phyloP scores from a whole-genome alignment of 1,140 invertebrate genomes.

The Cataglyphis hispanica region DNA sequence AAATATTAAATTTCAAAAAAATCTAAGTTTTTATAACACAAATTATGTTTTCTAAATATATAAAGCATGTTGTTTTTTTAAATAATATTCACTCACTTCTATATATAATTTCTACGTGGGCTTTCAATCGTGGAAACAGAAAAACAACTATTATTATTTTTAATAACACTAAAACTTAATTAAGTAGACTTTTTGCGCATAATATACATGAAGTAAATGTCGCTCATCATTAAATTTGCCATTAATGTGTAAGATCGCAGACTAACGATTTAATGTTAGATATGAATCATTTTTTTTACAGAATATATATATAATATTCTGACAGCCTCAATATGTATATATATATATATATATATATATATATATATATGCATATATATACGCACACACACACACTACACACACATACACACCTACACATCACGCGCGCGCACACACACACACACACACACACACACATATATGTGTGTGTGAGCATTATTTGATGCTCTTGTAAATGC shows the following conservation, averaged over 20 bases:
- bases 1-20: conserved; percentile 9
- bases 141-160: not conserved
- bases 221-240: not conserved
- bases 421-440: too few species aligned
- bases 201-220: not conserved
- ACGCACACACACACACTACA: too few species aligned
- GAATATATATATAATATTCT: conserved; percentile 13
- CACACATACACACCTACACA: too few species aligned
- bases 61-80: not conserved
- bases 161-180: not conserved
- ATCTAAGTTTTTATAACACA: not conserved
- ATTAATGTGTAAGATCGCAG: conserved; percentile 2
- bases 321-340: conserved; percentile 6
- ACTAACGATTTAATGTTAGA: conserved; percentile 2
- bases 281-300: conserved; percentile 25
- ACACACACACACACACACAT: too few species aligned
- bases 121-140: not conserved
- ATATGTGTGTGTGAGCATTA: not conserved
- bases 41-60: not conserved
- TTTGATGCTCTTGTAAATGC: conserved; percentile 5
- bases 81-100: not conserved
- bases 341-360: too few species aligned
- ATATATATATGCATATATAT: too few species aligned
- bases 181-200: too few species aligned
- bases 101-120: not conserved